Evolutionary conservation across 2,888 invertebrate genomes (phyloP), one percentile per base, ranked within the genome.

Genomic region (Oeneis ivallda): DNA sequence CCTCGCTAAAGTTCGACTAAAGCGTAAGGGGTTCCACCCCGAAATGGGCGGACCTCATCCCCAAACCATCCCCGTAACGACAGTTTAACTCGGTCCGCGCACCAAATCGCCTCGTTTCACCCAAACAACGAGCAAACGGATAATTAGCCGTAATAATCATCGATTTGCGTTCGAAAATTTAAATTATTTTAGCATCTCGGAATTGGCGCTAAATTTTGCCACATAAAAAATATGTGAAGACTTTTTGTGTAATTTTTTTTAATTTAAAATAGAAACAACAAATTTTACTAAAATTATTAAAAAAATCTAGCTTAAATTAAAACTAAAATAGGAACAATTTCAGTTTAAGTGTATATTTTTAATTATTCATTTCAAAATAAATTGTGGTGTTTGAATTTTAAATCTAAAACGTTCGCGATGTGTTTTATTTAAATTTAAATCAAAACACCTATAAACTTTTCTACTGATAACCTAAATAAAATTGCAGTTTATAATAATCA

Each of bases 31-130:
- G 72, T 63, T 9, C 73, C 71, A 70, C 69, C 64, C 66, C 66
- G 72, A 75, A 72, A 75, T 69, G 68, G 71, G 72, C 70, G 75
- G 71, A 75, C 74, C 77, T 65, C 71, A 64, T 71, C 74, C 79
- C 78, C 77, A 69, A 64, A 72, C 76, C 77, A 68, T 64, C 76
- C 76, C 70, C 71, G 59, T 70, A 76, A 71, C 79, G 82, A 80
- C 89, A 89, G 87, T 88, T 85, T 83, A 84, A 72, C 82, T 75
- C 80, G 69, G 76, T 75, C 75, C 79, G 82, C 77, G 79, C 77
- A 75, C 78, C 77, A 83, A 84, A 86, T 83, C 84, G 74, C 70
- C 84, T 81, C 84, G 86, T 85, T 87, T 81, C 72, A 70, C 69
- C 74, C 75, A 79, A 81, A 79, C 80, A 77, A 76, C 74, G 72